Base-by-base conservation (phyloP, 1,140 invertebrate genomes). In the Halictus rubicundus region DNA sequence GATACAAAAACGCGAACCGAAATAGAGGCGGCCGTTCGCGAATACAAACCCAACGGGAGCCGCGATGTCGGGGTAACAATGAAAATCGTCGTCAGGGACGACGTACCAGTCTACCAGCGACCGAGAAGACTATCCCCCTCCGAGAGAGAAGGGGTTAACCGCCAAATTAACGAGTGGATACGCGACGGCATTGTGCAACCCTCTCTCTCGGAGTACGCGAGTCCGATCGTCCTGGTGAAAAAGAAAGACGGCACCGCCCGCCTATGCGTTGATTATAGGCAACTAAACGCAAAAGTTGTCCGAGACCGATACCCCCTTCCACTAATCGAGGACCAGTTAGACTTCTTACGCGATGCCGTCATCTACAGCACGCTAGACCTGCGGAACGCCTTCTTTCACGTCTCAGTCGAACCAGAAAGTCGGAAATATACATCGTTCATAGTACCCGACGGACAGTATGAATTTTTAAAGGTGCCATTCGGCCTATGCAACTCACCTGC, bases 401-500 rank as follows among this genome's bases (percentile, higher is more conserved):
- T 77, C 0, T 2, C 52, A 2, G 14, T 78, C 8, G 68, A 63
- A 8, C 19, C 60, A 19, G 1, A 21, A 3, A 70, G 66, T 19
- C 27, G 14, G 21, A 78, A 78, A 27, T 78, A 57, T 19, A 78
- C 59, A 0, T 57, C 65, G 14, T 68, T 77, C 10, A 37, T 76
- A 7, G 25, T 52, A 0, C 65, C 64, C n/a, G n/a, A 46, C 19
- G 72, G 63, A 1, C 60, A 64, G 10, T 73, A 52, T 12, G 70
- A 73, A 37, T 73, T 73, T 23, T 64, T 23, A 61, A 25, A 75
- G 9, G 74, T 59, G n/a, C n/a, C n/a, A n/a, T n/a, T n/a, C n/a
- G n/a, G n/a, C n/a, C n/a, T n/a, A n/a, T n/a, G n/a, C n/a, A 69
- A 80, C 23, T 68, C 82, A 5, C 66, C 49, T 7, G 39, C 73